Evolutionary conservation across 2,113 vertebrate species (phyloP), one percentile per base, ranked within the genome.

Genomic region (Microtus richardsoni): DNA sequence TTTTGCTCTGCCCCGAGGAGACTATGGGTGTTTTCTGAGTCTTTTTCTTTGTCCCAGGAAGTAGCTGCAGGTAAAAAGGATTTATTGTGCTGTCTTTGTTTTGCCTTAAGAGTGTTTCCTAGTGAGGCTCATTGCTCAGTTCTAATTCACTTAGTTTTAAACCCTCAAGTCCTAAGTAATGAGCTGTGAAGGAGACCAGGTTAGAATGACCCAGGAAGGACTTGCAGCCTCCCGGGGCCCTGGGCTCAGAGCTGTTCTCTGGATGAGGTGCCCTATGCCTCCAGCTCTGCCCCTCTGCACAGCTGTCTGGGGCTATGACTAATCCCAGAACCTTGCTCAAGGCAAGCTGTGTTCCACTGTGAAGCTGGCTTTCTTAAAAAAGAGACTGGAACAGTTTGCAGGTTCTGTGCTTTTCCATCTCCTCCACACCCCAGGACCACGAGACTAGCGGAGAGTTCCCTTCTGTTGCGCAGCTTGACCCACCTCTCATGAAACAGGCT

Each of bases 301-400:
- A 91, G 28, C 47, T 70, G 62, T 77, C 71, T 70, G 54, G 49
- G 82, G 71, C 17, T 85, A 13, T 5, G 12, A 92, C 22, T 91
- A 96, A 41, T 44, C 89, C 36, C 3, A 19, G 80, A 75, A 90
- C 73, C 66, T 94, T 95, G 86, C 87, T 97, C 74, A 78, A 7
- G 94, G 88, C 60, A 95, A n/a, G 90, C 86, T 24, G 3, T 1
- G 4, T 75, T 94, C 30, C 92, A n/a, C 75, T 44, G 93, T 49
- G 80, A 96, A 95, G 71, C 77, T 80, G 47, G 90, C 93, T 97
- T 96, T 78, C 78, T 95, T 82, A 22, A 94, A 97, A 97, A 95
- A 66, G 1, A 98, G 92, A 93, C 93, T 93, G 91, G 91, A 93
- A 87, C 95, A 78, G 49, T 93, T 97, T 95, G 92, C 93, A 97